Percentiles rank a stretch among this genome's conserved stretches.
phyloP scores from a whole-genome alignment of 37 sponge, comb jelly and placozoan species.

The Theonella swinhoei region DNA sequence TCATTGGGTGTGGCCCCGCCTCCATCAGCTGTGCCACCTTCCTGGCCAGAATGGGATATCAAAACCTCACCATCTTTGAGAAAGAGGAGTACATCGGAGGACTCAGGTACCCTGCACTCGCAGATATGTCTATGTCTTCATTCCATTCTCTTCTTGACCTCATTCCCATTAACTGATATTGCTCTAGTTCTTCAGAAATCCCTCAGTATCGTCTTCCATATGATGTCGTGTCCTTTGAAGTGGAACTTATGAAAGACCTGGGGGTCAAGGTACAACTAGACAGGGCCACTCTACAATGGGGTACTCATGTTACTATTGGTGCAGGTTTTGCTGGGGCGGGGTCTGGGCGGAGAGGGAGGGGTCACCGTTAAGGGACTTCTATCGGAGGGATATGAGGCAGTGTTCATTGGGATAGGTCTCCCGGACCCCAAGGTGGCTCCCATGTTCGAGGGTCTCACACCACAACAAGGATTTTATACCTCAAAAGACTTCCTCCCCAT shows the following conservation, averaged over 20 bases:
- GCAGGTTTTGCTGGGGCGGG: conserved; percentile 72
- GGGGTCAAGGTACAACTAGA: conserved; percentile 82
- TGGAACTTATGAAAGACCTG: conserved; percentile 93
- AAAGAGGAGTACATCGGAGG: conserved; percentile 92
- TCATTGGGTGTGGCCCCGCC: conserved; percentile 97
- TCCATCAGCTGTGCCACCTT: conserved; percentile 98
- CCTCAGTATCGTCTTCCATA: conserved; percentile 94
- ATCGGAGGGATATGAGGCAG: conserved; percentile 76
- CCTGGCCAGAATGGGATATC: conserved; percentile 92
- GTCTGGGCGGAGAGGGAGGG: conserved; percentile 43
- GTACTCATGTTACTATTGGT: too few species aligned
- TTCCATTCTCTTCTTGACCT: background rate
- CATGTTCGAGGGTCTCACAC: conserved; percentile 66
- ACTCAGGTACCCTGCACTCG: conserved; percentile 55
- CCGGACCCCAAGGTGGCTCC: conserved; percentile 81
- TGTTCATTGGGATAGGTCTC: conserved; percentile 92
- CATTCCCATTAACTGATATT: background rate
- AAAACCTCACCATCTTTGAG: conserved; percentile 90
- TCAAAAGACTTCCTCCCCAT: conserved; percentile 91
- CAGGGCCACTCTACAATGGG: background rate
- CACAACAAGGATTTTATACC: conserved; percentile 82
- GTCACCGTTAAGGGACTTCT: conserved; percentile 61
- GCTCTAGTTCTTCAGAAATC: conserved; percentile 90
- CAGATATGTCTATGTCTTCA: background rate
- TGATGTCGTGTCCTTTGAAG: conserved; percentile 95